phyloP scores from a whole-genome alignment of 2,113 vertebrate genomes.

The Sterrhoptilus dennistouni region DNA sequence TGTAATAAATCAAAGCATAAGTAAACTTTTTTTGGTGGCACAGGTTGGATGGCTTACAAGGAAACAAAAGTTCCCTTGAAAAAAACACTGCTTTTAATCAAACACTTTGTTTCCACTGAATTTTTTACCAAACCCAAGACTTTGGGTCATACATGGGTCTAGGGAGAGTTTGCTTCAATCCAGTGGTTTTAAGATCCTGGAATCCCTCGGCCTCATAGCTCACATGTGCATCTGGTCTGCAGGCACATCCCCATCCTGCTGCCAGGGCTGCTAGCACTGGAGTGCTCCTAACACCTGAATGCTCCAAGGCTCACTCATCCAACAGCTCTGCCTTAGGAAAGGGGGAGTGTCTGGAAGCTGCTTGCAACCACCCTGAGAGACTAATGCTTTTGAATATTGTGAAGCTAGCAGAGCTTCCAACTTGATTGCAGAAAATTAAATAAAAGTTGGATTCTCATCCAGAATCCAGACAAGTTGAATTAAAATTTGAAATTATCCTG shows the following conservation, averaged over 20 bases:
- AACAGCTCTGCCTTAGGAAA: not conserved
- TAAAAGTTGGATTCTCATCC: not conserved
- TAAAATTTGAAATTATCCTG: not conserved
- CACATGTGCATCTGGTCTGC: not conserved
- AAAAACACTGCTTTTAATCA: not conserved
- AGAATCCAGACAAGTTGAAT: not conserved
- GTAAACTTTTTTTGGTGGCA: not conserved
- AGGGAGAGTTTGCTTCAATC: not conserved
- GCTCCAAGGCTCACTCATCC: not conserved
- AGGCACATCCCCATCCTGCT: not conserved
- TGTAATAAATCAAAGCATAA: conserved; percentile 22
- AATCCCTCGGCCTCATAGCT: not conserved
- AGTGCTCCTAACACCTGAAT: not conserved
- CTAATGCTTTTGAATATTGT: not conserved
- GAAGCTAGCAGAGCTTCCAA: not conserved
- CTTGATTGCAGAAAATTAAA: not conserved
- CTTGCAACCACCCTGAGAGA: not conserved
- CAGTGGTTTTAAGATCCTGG: not conserved
- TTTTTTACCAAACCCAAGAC: not conserved
- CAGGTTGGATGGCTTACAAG: not conserved
- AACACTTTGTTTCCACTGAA: not conserved
- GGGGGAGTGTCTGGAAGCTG: not conserved
- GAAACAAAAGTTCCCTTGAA: not conserved
- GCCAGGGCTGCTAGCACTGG: not conserved
- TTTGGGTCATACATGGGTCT: not conserved